phyloP scores from a whole-genome alignment of 2,113 vertebrate genomes.

The Carassius carassius region DNA sequence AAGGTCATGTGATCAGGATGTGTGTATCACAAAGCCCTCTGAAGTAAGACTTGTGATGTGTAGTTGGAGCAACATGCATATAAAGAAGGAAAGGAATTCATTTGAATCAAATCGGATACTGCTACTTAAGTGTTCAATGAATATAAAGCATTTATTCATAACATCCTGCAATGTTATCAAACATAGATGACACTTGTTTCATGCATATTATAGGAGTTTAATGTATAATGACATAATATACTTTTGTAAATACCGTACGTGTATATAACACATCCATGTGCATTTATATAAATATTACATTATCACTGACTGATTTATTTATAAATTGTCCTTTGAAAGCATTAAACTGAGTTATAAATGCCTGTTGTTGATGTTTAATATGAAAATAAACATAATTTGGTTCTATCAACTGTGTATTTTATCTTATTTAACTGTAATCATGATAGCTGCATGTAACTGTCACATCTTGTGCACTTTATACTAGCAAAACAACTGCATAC shows the following conservation, averaged over 20 bases:
- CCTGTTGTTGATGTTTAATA: neutral
- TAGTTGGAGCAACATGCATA: neutral
- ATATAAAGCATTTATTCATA: neutral
- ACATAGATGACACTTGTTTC: neutral
- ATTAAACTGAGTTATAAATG: neutral
- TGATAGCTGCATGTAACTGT: neutral
- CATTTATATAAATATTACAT: neutral
- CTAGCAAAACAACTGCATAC: neutral
- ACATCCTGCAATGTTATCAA: neutral
- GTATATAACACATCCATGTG: neutral
- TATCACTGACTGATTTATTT: neutral
- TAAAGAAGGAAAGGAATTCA: neutral
- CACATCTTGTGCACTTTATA: neutral
- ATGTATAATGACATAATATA: neutral
- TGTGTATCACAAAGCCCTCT: neutral
- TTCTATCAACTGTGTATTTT: neutral
- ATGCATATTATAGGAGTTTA: neutral
- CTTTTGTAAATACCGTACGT: neutral
- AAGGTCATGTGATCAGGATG: neutral
- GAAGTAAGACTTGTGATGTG: neutral
- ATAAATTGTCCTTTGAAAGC: neutral
- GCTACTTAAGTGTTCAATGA: neutral
- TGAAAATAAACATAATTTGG: neutral
- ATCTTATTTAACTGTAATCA: neutral
- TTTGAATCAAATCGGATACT: neutral